phyloP scores from a whole-genome alignment of 2,797 vertebrate genomes.

The Fringilla coelebs region DNA sequence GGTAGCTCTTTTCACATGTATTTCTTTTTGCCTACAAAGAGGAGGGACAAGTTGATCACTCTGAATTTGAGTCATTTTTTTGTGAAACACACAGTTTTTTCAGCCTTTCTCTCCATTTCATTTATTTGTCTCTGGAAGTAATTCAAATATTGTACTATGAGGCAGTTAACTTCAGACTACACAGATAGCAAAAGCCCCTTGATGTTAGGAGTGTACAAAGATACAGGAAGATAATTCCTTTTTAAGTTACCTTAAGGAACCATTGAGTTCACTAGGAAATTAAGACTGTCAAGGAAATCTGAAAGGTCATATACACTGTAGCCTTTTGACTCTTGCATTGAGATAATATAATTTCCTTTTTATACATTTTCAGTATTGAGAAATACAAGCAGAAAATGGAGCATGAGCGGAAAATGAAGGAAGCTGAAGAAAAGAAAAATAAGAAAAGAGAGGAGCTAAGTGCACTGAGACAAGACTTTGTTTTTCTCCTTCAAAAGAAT shows the following conservation, averaged over 20 bases:
- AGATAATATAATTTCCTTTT: background rate
- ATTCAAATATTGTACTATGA: background rate
- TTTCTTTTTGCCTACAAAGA: background rate
- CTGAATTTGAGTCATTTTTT: background rate
- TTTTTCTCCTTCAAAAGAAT: constrained; percentile 78
- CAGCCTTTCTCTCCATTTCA: background rate
- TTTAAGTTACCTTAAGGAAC: background rate
- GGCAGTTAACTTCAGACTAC: background rate
- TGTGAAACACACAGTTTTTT: background rate
- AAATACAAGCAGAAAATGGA: constrained; percentile 83
- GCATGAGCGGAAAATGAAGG: constrained; percentile 75
- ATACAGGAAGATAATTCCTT: background rate
- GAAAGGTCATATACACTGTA: background rate
- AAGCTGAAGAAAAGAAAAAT: constrained; percentile 79
- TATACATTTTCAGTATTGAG: constrained; percentile 83
- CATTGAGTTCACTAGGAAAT: background rate
- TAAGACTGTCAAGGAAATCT: background rate
- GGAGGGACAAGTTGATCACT: background rate
- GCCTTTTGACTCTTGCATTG: background rate
- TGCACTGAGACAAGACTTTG: constrained; percentile 75
- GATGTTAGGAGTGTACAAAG: background rate
- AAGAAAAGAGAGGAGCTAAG: constrained; percentile 74
- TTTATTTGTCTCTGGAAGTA: background rate
- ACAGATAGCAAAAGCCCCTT: background rate
- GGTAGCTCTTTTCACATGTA: background rate